Evolutionary conservation across 2,113 vertebrate genomes (phyloP).

Genomic region (Entosphenus tridentatus): DNA sequence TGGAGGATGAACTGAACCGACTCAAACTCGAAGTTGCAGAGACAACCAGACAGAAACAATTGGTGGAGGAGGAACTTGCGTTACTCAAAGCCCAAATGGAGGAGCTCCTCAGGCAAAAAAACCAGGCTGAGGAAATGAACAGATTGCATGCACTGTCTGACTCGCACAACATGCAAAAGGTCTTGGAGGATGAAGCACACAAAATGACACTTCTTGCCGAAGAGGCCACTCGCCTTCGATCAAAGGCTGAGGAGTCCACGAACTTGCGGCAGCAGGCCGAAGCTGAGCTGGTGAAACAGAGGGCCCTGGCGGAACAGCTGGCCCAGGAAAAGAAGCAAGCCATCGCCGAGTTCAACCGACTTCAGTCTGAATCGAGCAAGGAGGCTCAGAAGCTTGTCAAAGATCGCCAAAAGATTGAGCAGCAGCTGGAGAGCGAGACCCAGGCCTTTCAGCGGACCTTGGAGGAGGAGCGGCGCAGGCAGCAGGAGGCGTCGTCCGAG

Average conservation of each 20-base stretch:
- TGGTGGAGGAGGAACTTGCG: constrained; percentile 68
- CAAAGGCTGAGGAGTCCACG: constrained; percentile 67
- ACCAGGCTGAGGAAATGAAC: constrained; percentile 64
- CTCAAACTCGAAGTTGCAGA: constrained; percentile 61
- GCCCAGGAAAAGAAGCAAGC: constrained; percentile 95
- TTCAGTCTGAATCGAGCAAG: constrained; percentile 63
- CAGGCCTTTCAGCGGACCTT: constrained; percentile 66
- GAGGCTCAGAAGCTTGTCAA: constrained; percentile 62
- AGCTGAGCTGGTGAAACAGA: constrained; percentile 56
- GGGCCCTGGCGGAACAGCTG: constrained; percentile 61
- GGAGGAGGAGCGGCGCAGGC: constrained; percentile 46
- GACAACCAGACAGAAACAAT: constrained; percentile 51
- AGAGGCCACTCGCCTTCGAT: constrained; percentile 52
- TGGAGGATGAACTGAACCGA: constrained; percentile 19
- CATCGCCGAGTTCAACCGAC: constrained; percentile 57
- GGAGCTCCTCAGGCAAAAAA: constrained; percentile 65
- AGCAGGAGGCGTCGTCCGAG: constrained; percentile 51
- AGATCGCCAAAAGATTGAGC: constrained; percentile 75
- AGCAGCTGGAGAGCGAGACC: constrained; percentile 47
- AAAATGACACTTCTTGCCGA: constrained; percentile 77
- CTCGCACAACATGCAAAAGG: constrained; percentile 58
- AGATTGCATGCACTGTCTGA: constrained; percentile 31
- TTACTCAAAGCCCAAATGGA: constrained; percentile 86
- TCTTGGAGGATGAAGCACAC: constrained; percentile 59
- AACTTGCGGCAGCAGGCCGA: constrained; percentile 58